Conservation (phyloP, 2,113 vertebrate genomes). For the Zapus hudsonius region DNA sequence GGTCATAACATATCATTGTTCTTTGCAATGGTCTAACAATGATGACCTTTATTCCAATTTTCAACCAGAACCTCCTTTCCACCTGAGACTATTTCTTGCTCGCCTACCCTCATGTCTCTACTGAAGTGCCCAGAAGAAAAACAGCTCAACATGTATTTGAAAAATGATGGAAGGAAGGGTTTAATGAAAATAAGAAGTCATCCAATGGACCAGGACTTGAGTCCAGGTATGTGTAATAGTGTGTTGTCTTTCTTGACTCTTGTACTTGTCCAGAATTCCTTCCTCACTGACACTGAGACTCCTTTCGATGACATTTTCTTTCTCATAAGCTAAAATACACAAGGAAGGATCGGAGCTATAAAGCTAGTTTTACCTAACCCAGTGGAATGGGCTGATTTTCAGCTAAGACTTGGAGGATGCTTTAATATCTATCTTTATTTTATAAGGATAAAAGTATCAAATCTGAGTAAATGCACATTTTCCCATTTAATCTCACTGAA, state of each 20-base stretch:
- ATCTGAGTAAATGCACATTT: no score
- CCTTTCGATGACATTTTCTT: not conserved
- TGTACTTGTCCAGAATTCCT: not conserved
- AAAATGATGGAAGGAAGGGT: not conserved
- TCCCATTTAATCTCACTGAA: no score
- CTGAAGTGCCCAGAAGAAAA: not conserved
- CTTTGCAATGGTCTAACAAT: not conserved
- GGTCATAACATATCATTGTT: not conserved
- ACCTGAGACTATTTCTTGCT: not conserved
- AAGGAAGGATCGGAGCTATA: not conserved
- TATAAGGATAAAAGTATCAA: no score
- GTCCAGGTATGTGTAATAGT: not conserved
- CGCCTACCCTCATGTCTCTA: not conserved
- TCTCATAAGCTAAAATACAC: not conserved
- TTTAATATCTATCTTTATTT: no score
- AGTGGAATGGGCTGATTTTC: no score
- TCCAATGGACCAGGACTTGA: not conserved
- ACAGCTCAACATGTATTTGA: not conserved
- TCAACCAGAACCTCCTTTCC: not conserved
- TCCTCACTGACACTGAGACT: not conserved
- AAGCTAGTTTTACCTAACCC: not conserved
- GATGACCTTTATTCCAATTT: not conserved
- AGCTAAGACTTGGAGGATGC: no score
- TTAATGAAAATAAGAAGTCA: not conserved
- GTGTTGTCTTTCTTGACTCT: not conserved